A percentile compares a stretch with the other conserved stretches of the same genome.
Conservation (phyloP, 2,888 invertebrate species). For the Stenotaenia linearis region DNA sequence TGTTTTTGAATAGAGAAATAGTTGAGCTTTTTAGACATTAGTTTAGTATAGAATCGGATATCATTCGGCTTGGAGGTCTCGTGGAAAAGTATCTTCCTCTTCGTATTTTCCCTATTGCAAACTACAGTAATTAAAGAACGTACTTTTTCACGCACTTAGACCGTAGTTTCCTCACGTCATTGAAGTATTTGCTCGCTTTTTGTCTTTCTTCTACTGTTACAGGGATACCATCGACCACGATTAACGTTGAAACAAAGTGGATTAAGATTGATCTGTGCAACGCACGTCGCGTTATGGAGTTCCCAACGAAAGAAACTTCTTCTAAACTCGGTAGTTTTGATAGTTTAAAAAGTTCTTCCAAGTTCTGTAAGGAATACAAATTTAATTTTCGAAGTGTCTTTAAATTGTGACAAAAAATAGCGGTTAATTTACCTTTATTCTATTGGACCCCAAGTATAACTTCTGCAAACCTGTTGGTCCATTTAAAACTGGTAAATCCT, state of each 20-base stretch:
- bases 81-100: no score
- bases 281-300: conserved; percentile 26
- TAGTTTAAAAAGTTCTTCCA: conserved; percentile 30
- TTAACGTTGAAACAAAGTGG: not conserved
- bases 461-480: conserved; percentile 7
- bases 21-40: no score
- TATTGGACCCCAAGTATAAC: conserved; percentile 24
- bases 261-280: conserved; percentile 27
- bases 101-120: no score
- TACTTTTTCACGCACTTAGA: no score
- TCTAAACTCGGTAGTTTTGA: conserved; percentile 15
- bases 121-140: no score
- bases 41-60: no score
- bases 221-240: not conserved
- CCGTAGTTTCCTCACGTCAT: no score
- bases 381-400: no score
- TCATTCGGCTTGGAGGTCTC: no score
- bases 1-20: no score
- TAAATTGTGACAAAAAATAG: no score
- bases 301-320: conserved; percentile 29
- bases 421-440: conserved; percentile 28
- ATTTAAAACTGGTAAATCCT: not conserved
- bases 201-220: conserved; percentile 18
- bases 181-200: conserved; percentile 27
- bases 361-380: conserved; percentile 2